These are phyloP conservation scores for Aphodius sticticus DNA, from an alignment of 2,888 invertebrate genomes.

Conservation along the genomic window DNA sequence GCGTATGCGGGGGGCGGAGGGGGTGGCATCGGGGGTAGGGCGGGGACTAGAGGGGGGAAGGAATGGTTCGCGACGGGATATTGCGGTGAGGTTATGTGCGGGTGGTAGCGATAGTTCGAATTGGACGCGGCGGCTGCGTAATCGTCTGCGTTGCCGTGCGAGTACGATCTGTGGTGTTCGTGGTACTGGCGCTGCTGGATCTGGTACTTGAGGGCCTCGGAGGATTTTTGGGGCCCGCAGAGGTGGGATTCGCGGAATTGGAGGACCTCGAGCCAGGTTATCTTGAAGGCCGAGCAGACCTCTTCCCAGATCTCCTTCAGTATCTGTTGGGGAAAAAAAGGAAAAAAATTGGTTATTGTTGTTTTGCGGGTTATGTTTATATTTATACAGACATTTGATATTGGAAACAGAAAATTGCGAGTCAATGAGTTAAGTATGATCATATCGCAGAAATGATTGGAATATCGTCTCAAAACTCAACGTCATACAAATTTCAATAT, in stretches of 20 bases:
- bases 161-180: conserved; percentile 44
- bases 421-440: too few relatives aligned
- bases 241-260: conserved; percentile 67
- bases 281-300: conserved; percentile 63
- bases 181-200: conserved; percentile 59
- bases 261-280: conserved; percentile 74
- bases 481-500: too few relatives aligned
- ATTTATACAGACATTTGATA: too few relatives aligned
- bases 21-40: conserved; percentile 30
- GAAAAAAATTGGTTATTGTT: too few relatives aligned
- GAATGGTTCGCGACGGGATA: conserved; percentile 48
- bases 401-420: too few relatives aligned
- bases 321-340: conserved; percentile 64
- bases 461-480: too few relatives aligned
- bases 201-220: conserved; percentile 61
- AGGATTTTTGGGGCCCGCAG: conserved; percentile 64
- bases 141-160: conserved; percentile 45
- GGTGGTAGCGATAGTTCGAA: conserved; percentile 44
- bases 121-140: conserved; percentile 40
- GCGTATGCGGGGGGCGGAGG: conserved; percentile 45
- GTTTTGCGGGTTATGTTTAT: too few relatives aligned
- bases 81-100: conserved; percentile 40
- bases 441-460: too few relatives aligned
- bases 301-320: conserved; percentile 80
- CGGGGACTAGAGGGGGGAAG: conserved; percentile 47